Evolutionary conservation across 1,140 invertebrate species (phyloP).

Genomic region (Berghia stephanieae): DNA sequence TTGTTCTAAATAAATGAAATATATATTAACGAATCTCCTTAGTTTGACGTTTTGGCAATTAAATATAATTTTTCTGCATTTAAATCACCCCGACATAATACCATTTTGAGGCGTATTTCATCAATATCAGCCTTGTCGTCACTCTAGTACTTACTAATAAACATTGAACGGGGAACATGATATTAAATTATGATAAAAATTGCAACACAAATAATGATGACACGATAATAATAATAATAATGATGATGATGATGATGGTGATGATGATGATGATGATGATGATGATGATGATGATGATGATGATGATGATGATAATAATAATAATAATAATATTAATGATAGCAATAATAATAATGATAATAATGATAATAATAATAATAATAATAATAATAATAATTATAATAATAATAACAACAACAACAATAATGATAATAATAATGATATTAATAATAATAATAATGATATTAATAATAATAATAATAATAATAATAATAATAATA

Average conservation of each 20-base stretch:
- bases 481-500: conserved; percentile 48
- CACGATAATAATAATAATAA: conserved; percentile 11
- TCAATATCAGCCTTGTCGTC: too few species aligned
- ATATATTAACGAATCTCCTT: too few species aligned
- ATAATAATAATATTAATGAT: conserved; percentile 25
- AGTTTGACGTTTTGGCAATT: too few species aligned
- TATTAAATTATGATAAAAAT: too few species aligned
- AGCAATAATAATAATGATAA: conserved; percentile 33
- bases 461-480: conserved; percentile 20
- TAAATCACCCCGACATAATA: too few species aligned
- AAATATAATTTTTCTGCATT: too few species aligned
- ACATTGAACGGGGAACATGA: too few species aligned
- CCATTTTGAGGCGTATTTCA: too few species aligned
- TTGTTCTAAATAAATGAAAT: too few species aligned
- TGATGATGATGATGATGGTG: conserved; percentile 26
- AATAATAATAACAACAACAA: conserved; percentile 70
- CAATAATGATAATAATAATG: conserved; percentile 25
- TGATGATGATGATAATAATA: conserved; percentile 34
- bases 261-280: conserved; percentile 25
- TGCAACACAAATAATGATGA: too few species aligned
- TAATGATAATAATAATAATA: conserved; percentile 39
- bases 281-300: conserved; percentile 31
- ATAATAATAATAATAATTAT: conserved; percentile 70
- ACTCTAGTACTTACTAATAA: too few species aligned
- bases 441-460: conserved; percentile 17